Percentiles rank a stretch among this genome's conserved stretches.
These are phyloP conservation scores for Lasioglossum leucozonium DNA, from an alignment of 2,888 invertebrate genomes.

Conservation along the genomic window DNA sequence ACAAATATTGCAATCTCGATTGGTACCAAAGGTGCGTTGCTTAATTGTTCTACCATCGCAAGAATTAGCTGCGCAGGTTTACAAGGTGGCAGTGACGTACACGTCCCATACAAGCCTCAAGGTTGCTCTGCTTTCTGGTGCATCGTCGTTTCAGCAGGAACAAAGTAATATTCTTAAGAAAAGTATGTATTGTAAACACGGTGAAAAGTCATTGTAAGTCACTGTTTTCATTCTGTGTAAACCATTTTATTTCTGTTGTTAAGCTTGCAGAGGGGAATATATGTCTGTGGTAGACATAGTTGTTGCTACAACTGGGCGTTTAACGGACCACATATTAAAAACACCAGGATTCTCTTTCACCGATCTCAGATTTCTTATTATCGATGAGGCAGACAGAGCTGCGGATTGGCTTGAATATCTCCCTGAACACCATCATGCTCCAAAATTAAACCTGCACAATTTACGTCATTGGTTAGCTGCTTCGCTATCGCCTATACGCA, in stretches of 20 bases:
- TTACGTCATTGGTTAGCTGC: constrained; percentile 67
- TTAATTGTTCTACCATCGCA: constrained; percentile 97
- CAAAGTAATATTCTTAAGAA: constrained; percentile 87
- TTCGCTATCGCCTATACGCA: not conserved
- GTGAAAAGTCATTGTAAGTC: not conserved
- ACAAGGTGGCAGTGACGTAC: constrained; percentile 91
- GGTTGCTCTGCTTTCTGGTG: constrained; percentile 90
- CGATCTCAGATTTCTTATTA: constrained; percentile 91
- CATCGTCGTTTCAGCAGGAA: constrained; percentile 88
- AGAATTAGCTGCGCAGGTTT: constrained; percentile 95
- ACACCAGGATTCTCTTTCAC: constrained; percentile 92
- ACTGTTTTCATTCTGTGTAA: not conserved
- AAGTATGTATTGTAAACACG: constrained; percentile 58
- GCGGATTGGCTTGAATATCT: constrained; percentile 94
- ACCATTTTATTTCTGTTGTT: constrained; percentile 51
- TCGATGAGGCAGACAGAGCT: constrained; percentile 99
- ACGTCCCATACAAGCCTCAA: constrained; percentile 89
- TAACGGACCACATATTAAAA: constrained; percentile 95
- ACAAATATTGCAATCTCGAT: constrained; percentile 87
- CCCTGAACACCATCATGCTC: constrained; percentile 81
- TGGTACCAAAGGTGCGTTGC: constrained; percentile 90
- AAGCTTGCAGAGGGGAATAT: constrained; percentile 79
- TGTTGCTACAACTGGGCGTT: constrained; percentile 96
- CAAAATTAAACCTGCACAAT: constrained; percentile 86
- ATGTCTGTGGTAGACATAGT: constrained; percentile 92